Conservation (phyloP, 2,797 vertebrate genomes). For the Enteromius paludinosus region DNA sequence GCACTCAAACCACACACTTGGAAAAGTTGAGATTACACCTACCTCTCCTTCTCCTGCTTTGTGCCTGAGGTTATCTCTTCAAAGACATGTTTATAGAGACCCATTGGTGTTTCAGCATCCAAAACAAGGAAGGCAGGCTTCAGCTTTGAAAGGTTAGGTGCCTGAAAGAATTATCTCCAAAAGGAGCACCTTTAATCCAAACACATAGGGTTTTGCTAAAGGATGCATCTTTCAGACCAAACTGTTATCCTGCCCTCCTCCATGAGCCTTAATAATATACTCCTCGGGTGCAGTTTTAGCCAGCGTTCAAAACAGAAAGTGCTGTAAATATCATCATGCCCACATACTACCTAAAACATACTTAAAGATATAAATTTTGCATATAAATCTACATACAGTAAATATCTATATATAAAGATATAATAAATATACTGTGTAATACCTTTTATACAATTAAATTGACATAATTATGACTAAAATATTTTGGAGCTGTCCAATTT, state of each 20-base stretch:
- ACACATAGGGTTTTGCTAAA: background rate
- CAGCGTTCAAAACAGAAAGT: background rate
- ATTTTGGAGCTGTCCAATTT: background rate
- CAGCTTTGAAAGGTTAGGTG: constrained; percentile 2
- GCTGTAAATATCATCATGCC: background rate
- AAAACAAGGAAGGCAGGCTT: background rate
- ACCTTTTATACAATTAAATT: background rate
- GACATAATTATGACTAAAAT: background rate
- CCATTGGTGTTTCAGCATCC: constrained; percentile 12
- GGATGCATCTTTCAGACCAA: background rate
- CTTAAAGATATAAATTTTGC: background rate
- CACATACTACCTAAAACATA: background rate
- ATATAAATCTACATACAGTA: background rate
- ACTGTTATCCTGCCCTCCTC: constrained; percentile 21
- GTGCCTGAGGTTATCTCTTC: constrained; percentile 7
- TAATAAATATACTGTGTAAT: no score
- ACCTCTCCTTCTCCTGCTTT: constrained; percentile 7
- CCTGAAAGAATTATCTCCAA: background rate
- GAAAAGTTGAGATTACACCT: background rate
- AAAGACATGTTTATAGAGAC: constrained; percentile 20
- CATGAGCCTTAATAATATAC: constrained; percentile 6
- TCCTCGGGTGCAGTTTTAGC: constrained; percentile 2
- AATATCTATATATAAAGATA: no score
- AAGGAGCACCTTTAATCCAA: constrained; percentile 2
- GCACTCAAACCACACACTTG: constrained; percentile 18